Conservation (phyloP, 2,888 invertebrate species). For the Caenorhabditis doughertyi region DNA sequence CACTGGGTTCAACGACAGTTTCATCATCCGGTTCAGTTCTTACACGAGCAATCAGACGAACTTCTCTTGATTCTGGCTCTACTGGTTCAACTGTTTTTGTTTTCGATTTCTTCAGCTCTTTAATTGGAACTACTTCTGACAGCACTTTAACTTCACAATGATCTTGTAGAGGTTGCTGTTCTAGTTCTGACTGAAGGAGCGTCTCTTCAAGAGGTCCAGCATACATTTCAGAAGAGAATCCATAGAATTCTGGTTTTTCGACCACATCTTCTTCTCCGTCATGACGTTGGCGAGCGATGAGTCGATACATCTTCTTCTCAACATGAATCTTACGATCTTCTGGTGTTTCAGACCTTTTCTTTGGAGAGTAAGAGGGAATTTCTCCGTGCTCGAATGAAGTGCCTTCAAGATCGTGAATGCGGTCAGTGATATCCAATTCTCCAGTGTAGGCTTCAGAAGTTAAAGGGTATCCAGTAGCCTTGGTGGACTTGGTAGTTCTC, state of each 20-base stretch:
- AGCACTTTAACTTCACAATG: constrained; percentile 41
- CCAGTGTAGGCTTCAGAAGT: constrained; percentile 50
- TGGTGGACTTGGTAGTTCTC: constrained; percentile 25
- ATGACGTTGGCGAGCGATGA: constrained; percentile 52
- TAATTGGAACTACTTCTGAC: background rate
- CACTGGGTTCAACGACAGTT: background rate
- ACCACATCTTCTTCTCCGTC: constrained; percentile 62
- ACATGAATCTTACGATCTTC: constrained; percentile 5
- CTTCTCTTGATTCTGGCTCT: constrained; percentile 50
- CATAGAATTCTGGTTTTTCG: constrained; percentile 45
- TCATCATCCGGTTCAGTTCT: constrained; percentile 30
- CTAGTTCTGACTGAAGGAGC: constrained; percentile 35
- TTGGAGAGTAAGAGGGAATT: constrained; percentile 35
- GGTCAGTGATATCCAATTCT: constrained; percentile 34
- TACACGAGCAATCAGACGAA: constrained; percentile 48
- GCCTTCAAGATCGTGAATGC: constrained; percentile 39
- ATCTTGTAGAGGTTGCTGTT: constrained; percentile 28
- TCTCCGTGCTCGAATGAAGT: constrained; percentile 44
- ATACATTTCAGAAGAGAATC: constrained; percentile 23
- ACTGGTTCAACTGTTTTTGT: constrained; percentile 38
- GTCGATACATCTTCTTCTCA: constrained; percentile 30
- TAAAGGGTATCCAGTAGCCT: constrained; percentile 33
- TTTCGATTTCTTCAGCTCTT: background rate
- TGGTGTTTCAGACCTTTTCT: background rate
- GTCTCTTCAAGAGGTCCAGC: constrained; percentile 56